A percentile compares a stretch with the other conserved stretches of the same genome.
Conservation (phyloP, 2,797 vertebrate genomes). For the Falco biarmicus region DNA sequence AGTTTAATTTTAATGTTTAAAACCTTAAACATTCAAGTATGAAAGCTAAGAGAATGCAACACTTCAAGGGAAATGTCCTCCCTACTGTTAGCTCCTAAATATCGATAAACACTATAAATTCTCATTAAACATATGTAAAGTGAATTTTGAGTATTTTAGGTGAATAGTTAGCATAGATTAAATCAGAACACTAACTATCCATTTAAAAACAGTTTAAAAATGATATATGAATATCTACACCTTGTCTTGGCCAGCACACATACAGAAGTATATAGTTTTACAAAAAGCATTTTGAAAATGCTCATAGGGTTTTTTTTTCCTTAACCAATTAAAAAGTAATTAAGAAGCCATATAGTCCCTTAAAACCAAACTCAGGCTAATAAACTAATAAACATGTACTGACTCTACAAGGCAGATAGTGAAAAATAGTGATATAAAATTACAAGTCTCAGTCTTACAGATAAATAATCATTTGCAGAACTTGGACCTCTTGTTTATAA, state of each 20-base stretch:
- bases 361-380: not conserved
- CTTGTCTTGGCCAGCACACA: not conserved
- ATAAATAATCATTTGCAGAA: not conserved
- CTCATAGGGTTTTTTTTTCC: not conserved
- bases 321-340: not conserved
- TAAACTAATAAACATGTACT: not conserved
- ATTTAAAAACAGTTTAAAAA: not conserved
- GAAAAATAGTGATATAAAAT: not conserved
- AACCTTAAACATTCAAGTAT: not conserved
- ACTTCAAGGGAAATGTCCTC: not conserved
- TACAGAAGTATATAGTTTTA: not conserved
- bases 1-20: not conserved
- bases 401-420: not conserved
- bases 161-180: not conserved
- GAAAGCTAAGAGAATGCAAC: not conserved
- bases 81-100: not conserved
- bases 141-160: not conserved
- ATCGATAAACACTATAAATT: not conserved
- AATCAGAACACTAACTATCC: not conserved
- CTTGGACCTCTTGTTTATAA: not conserved
- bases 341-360: not conserved
- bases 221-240: not conserved
- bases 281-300: not conserved
- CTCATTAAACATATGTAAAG: not conserved
- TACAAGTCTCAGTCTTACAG: not conserved